These are phyloP conservation scores for Belonocnema kinseyi DNA, from an alignment of 1,140 invertebrate species.

Conservation along the genomic window DNA sequence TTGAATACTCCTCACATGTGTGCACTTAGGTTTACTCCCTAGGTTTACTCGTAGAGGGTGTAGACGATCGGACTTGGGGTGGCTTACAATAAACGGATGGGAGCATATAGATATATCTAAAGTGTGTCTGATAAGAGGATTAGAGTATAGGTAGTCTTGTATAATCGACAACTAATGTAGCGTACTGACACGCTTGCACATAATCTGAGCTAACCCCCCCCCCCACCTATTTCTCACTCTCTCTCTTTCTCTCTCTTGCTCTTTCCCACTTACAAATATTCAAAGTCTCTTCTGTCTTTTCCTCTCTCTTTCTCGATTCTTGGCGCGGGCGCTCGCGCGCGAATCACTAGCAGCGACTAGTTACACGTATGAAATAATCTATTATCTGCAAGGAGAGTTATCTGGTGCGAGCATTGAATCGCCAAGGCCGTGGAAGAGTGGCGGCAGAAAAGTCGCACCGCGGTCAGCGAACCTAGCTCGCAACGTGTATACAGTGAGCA, in stretches of 20 bases:
- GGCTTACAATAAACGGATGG: constrained; percentile 32
- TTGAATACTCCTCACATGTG: constrained; percentile 20
- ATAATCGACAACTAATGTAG: constrained; percentile 55
- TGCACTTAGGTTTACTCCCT: constrained; percentile 19
- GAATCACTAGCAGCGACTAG: constrained; percentile 62
- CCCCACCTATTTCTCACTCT: neutral
- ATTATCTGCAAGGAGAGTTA: constrained; percentile 72
- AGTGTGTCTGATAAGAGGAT: constrained; percentile 58
- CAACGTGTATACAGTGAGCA: constrained; percentile 25
- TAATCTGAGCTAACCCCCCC: constrained; percentile 9
- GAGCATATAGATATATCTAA: constrained; percentile 41
- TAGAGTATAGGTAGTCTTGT: constrained; percentile 52
- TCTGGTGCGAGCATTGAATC: constrained; percentile 74
- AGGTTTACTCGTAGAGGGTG: neutral
- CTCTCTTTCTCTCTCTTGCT: neutral
- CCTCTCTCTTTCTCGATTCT: constrained; percentile 30
- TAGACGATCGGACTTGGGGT: neutral
- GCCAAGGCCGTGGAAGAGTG: constrained; percentile 71
- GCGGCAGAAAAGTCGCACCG: constrained; percentile 66
- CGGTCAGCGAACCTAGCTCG: constrained; percentile 68
- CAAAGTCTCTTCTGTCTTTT: neutral
- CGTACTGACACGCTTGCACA: constrained; percentile 40
- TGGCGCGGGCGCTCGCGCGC: constrained; percentile 42
- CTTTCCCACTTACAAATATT: neutral
- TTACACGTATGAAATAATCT: constrained; percentile 73